phyloP scores from a whole-genome alignment of 2,888 invertebrate species.

The Megamerina dolium region DNA sequence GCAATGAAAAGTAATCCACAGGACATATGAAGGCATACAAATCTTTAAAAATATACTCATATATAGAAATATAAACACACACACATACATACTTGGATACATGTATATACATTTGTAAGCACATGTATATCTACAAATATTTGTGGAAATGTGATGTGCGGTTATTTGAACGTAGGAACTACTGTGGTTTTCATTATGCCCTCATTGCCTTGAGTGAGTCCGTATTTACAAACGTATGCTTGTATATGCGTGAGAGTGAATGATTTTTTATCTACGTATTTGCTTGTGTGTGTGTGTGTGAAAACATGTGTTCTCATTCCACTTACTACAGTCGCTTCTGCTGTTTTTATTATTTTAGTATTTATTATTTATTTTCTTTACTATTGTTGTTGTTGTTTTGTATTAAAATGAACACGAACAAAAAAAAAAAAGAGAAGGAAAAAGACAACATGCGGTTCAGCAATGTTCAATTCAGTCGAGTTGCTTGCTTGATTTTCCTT shows the following conservation, averaged over 20 bases:
- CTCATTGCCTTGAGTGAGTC: not conserved
- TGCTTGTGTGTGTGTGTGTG: not conserved
- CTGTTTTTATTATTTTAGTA: not conserved
- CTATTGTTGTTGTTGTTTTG: no score
- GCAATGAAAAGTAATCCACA: not conserved
- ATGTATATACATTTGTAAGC: not conserved
- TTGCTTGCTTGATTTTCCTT: not conserved
- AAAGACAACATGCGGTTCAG: no score
- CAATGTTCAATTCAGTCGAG: no score
- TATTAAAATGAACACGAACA: no score
- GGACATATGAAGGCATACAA: no score
- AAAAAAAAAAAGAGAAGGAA: no score
- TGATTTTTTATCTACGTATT: constrained; percentile 1
- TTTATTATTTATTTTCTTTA: no score
- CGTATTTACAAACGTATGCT: not conserved
- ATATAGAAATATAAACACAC: constrained; percentile 1
- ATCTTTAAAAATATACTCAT: no score
- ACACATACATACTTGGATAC: not conserved
- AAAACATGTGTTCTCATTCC: not conserved
- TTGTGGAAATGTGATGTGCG: not conserved
- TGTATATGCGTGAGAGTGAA: not conserved
- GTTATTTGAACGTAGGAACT: not conserved
- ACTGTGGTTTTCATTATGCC: not conserved
- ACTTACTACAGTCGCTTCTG: not conserved
- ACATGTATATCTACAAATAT: not conserved